Evolutionary conservation across 2,888 invertebrate species (phyloP).

Genomic region (Apoderus coryli): DNA sequence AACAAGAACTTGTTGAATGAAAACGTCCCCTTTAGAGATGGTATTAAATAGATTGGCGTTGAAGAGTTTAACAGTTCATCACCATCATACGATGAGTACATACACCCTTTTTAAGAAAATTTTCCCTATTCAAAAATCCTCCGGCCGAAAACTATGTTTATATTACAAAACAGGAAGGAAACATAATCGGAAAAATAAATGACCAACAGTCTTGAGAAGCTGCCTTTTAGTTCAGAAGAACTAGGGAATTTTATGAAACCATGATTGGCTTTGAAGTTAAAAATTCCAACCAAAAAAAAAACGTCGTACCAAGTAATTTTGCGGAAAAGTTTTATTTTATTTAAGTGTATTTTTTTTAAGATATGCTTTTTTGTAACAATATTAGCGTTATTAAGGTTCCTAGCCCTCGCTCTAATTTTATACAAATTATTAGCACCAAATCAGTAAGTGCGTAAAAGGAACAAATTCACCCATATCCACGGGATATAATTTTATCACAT

Average conservation of each 20-base stretch:
- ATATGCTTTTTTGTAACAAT: too few relatives aligned
- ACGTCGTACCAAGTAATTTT: neutral
- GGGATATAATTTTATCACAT: too few relatives aligned
- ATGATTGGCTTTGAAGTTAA: neutral
- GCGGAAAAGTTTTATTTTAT: neutral
- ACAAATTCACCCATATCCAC: too few relatives aligned
- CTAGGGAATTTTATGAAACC: neutral
- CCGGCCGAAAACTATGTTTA: too few relatives aligned
- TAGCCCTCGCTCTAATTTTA: too few relatives aligned
- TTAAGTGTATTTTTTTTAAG: too few relatives aligned
- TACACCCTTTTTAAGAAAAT: conserved; percentile 11
- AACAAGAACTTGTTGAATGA: conserved; percentile 11
- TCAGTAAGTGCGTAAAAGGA: too few relatives aligned
- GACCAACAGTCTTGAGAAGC: neutral
- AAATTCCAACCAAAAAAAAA: neutral
- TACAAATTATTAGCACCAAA: too few relatives aligned
- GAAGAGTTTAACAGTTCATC: conserved; percentile 9
- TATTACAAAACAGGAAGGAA: neutral
- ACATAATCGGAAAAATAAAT: neutral
- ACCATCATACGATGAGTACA: conserved; percentile 10
- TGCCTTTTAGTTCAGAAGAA: neutral
- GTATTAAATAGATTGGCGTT: conserved; percentile 13
- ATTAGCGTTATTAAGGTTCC: too few relatives aligned
- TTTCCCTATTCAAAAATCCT: neutral
- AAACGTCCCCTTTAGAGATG: conserved; percentile 11